These are phyloP conservation scores for Paradoxurus hermaphroditus DNA, from an alignment of 2,113 vertebrate species.

Conservation along the genomic window DNA sequence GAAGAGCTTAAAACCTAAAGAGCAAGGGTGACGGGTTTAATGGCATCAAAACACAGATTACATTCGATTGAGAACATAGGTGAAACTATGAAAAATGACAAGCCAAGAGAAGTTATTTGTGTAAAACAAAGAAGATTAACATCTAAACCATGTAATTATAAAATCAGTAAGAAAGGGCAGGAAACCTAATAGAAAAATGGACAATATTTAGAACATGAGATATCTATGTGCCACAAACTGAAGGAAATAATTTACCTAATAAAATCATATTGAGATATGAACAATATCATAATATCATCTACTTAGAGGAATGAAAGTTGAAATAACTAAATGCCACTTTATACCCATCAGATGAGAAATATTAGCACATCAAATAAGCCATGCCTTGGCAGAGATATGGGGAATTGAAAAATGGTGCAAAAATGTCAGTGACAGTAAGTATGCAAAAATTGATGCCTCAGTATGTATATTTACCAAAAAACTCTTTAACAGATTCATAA, in stretches of 20 bases:
- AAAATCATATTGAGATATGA: not conserved
- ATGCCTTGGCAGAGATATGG: not conserved
- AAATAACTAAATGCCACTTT: not conserved
- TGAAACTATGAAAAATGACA: not conserved
- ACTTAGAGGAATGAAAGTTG: slow-evolving; percentile 7
- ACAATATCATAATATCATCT: not conserved
- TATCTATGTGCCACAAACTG: not conserved
- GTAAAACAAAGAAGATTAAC: not conserved
- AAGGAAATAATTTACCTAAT: not conserved
- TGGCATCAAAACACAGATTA: not conserved
- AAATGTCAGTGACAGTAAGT: not conserved
- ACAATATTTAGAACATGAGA: not conserved
- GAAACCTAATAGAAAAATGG: not conserved
- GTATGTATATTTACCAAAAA: not conserved
- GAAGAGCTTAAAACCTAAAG: not conserved
- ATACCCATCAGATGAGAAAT: not conserved
- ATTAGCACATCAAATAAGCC: not conserved
- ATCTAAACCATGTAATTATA: not conserved
- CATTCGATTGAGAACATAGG: not conserved
- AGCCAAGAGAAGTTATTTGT: not conserved
- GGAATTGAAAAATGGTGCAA: not conserved
- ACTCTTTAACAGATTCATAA: not conserved
- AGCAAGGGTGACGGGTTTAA: not conserved
- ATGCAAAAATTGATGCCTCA: not conserved
- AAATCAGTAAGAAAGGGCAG: not conserved